phyloP scores from a whole-genome alignment of 2,797 vertebrate genomes.

The Oreochromis mossambicus region DNA sequence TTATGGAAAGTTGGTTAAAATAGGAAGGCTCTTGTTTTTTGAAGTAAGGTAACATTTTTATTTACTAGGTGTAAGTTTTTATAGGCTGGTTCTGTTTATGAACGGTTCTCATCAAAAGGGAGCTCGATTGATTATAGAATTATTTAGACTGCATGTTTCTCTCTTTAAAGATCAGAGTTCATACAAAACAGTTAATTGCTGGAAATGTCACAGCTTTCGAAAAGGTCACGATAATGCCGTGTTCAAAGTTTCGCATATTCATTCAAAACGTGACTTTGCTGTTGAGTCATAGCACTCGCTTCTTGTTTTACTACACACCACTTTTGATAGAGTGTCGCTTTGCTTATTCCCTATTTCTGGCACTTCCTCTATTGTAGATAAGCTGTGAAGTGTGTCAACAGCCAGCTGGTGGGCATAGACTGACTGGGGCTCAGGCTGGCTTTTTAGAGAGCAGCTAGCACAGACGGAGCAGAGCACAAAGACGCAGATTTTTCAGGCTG shows the following conservation, averaged over 20 bases:
- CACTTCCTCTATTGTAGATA: slow-evolving; percentile 57
- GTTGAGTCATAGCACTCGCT: background rate
- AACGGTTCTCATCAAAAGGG: background rate
- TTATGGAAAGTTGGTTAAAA: background rate
- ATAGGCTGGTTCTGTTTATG: background rate
- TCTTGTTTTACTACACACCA: background rate
- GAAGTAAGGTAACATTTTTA: background rate
- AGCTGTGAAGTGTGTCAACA: slow-evolving; percentile 46
- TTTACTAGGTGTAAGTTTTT: background rate
- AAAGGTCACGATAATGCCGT: background rate
- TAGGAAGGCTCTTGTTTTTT: background rate
- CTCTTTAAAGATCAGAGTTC: background rate
- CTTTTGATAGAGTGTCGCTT: background rate
- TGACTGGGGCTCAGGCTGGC: slow-evolving; percentile 17
- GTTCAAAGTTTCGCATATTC: background rate
- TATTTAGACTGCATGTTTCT: background rate
- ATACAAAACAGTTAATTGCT: background rate
- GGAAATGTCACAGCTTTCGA: background rate
- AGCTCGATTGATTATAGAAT: background rate
- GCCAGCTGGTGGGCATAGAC: slow-evolving; percentile 39
- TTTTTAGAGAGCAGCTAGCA: slow-evolving; percentile 25
- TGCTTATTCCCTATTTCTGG: slow-evolving; percentile 18
- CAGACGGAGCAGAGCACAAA: slow-evolving; percentile 38
- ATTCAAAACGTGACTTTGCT: background rate
- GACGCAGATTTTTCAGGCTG: slow-evolving; percentile 29